These are phyloP conservation scores for Seriola dumerili DNA, from an alignment of 2,113 vertebrate species.

Conservation along the genomic window DNA sequence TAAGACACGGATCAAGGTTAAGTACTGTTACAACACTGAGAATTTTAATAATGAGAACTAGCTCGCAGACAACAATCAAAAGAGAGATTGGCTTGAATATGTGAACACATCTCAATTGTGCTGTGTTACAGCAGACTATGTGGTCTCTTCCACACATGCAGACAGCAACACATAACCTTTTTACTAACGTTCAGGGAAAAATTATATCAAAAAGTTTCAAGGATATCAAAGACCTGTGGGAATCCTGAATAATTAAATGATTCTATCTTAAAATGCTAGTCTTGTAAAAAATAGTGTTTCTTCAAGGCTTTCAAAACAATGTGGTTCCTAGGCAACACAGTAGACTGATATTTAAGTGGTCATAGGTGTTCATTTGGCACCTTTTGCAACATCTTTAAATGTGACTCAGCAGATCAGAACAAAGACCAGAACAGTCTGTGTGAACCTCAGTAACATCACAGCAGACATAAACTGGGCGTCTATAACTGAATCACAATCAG, in stretches of 20 bases:
- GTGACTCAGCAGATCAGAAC: conserved; percentile 41
- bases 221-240: no score
- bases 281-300: conserved; percentile 1
- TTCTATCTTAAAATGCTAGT: neutral
- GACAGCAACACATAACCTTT: no score
- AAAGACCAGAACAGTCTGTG: conserved; percentile 42
- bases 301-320: conserved; percentile 15
- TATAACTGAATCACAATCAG: neutral
- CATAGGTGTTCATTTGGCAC: conserved; percentile 20
- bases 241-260: neutral
- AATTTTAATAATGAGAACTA: no score
- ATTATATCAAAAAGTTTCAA: no score
- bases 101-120: no score
- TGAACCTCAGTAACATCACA: conserved; percentile 1
- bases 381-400: conserved; percentile 18
- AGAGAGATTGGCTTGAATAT: no score
- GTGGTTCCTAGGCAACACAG: conserved; percentile 28
- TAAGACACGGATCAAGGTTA: no score
- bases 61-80: no score
- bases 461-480: neutral
- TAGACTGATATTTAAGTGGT: conserved; percentile 38
- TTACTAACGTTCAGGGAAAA: no score
- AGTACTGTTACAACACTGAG: no score
- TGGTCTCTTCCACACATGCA: no score
- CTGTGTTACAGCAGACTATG: no score